Evolutionary conservation across 2,797 vertebrate genomes (phyloP).

Genomic region (Ammospiza maritima): DNA sequence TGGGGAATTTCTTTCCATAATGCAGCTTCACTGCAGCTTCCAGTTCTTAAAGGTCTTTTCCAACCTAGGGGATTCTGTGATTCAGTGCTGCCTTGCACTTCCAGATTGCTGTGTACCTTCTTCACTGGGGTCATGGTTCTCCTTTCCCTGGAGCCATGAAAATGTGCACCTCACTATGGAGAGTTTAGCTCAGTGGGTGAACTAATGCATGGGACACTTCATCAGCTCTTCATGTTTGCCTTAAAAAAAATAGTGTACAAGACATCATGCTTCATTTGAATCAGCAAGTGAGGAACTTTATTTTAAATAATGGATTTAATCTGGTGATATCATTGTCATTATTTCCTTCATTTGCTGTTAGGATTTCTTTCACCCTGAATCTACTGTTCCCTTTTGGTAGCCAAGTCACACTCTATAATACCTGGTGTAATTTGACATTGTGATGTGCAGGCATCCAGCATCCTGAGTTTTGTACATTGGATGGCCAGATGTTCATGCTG

Average conservation of each 20-base stretch:
- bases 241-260: neutral
- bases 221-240: neutral
- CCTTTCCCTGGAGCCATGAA: neutral
- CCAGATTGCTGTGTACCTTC: neutral
- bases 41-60: neutral
- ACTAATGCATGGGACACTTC: neutral
- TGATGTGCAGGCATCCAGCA: neutral
- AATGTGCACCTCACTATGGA: neutral
- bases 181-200: neutral
- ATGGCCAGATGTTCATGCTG: neutral
- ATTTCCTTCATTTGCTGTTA: neutral
- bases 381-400: neutral
- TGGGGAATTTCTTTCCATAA: neutral
- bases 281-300: neutral
- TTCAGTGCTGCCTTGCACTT: neutral
- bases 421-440: rapidly evolving
- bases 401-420: neutral
- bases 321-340: neutral
- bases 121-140: neutral
- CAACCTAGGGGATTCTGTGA: neutral
- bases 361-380: neutral
- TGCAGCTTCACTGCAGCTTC: neutral
- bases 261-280: neutral
- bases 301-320: neutral
- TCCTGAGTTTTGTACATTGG: neutral